Conservation (phyloP, 1,140 invertebrate genomes). For the Wiebesia pumilae region DNA sequence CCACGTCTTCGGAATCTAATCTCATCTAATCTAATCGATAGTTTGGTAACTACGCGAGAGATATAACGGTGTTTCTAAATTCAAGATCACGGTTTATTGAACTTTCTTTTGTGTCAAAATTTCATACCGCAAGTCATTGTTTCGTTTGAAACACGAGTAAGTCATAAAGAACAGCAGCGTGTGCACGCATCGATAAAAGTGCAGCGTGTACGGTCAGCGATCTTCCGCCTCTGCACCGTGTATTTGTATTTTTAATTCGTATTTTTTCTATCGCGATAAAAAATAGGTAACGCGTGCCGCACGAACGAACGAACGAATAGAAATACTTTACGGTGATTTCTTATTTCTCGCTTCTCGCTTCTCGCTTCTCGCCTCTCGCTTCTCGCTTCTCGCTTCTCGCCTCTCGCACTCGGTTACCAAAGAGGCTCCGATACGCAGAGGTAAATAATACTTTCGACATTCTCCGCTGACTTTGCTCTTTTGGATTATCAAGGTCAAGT, state of each 20-base stretch:
- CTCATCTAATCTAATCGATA: too few relatives aligned
- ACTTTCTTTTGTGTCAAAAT: not conserved
- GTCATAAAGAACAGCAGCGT: not conserved
- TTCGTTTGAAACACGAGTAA: not conserved
- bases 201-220: not conserved
- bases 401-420: not conserved
- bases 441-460: not conserved
- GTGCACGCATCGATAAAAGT: too few relatives aligned
- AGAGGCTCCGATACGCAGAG: not conserved
- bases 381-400: too few relatives aligned
- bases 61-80: too few relatives aligned
- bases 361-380: too few relatives aligned
- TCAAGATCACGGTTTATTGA: not conserved
- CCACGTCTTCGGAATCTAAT: too few relatives aligned
- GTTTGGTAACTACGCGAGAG: too few relatives aligned
- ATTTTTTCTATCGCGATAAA: not conserved
- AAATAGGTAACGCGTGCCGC: not conserved
- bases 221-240: not conserved
- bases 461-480: slow-evolving; percentile 2
- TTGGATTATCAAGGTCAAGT: not conserved
- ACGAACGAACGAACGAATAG: not conserved
- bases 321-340: not conserved
- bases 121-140: not conserved
- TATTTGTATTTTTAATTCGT: not conserved
- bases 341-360: too few relatives aligned